A percentile compares a stretch with the other conserved stretches of the same genome.
Conservation (phyloP, 1,140 invertebrate species). For the Pogonognathellus flavescens region DNA sequence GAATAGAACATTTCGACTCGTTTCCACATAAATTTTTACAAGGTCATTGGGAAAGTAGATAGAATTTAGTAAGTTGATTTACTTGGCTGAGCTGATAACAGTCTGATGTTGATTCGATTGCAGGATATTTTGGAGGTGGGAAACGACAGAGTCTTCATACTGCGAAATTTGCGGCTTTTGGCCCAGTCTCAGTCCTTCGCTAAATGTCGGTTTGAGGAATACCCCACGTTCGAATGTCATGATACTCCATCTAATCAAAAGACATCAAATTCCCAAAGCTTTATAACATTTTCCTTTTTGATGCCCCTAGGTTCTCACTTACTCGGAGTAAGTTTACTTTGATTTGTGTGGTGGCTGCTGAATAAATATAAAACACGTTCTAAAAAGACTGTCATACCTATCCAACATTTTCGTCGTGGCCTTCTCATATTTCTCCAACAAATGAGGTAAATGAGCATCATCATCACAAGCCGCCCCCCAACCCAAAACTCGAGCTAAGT, state of each 20-base stretch:
- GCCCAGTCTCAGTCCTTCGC: slow-evolving; percentile 56
- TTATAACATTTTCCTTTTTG: not conserved
- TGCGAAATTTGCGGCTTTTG: slow-evolving; percentile 65
- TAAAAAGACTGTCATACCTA: slow-evolving; percentile 72
- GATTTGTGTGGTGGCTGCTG: not conserved
- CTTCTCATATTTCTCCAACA: slow-evolving; percentile 93
- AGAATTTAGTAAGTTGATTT: slow-evolving; percentile 66
- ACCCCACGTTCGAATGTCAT: slow-evolving; percentile 81
- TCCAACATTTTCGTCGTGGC: slow-evolving; percentile 97
- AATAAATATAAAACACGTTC: not conserved
- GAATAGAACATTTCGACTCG: too few species aligned
- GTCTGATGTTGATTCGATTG: slow-evolving; percentile 85
- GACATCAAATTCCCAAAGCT: slow-evolving; percentile 49
- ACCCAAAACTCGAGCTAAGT: slow-evolving; percentile 90
- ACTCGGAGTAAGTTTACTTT: not conserved
- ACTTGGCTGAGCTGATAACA: slow-evolving; percentile 83
- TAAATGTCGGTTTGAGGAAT: slow-evolving; percentile 61
- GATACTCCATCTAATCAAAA: slow-evolving; percentile 83
- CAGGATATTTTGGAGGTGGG: slow-evolving; percentile 87
- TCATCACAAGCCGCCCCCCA: slow-evolving; percentile 97
- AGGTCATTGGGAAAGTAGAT: slow-evolving; percentile 11
- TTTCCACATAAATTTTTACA: slow-evolving; percentile 1
- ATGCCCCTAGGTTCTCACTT: not conserved
- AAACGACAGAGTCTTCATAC: slow-evolving; percentile 81
- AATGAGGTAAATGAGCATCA: slow-evolving; percentile 90